Evolutionary conservation across 1,140 invertebrate species (phyloP), one percentile per base, ranked within the genome.

Genomic region (Zaprionus capensis): DNA sequence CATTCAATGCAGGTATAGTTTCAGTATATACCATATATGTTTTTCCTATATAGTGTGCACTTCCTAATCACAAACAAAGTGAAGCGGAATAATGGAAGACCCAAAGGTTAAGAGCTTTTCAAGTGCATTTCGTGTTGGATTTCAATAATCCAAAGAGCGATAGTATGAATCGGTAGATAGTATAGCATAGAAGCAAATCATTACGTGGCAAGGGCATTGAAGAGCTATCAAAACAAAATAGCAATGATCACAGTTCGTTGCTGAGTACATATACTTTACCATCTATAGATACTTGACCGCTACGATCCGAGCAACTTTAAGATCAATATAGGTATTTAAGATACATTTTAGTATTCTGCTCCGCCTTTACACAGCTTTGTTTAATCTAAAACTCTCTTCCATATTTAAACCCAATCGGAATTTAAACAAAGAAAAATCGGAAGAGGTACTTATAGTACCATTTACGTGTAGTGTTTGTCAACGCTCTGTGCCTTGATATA

Each of bases 61-160:
- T 24, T 51, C 17, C 5, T 51, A 22, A 51, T 22, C 20, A 24
- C 12, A 51, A 51, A 51, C 11, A 20, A 24, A 51, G 9, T 24
- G 17, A 17, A 46, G 14, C 20, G 20, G 46, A 49, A 49, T 49
- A 49, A 49, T 49, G 20, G 2, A 1, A 22, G 4, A 22, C 20
- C 4, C 20, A 24, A 24, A 14, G 46, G 46, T 51, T 51, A 51
- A 51, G 46, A 51, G 46, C 9, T 51, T 5, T 12, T 14, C 46
- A 51, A 51, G 20, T 51, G 46, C 46, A 51, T 22, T 49, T 49
- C 17, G 7, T 4, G 6, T 17, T 20, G 46, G 17, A 22, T 49
- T 49, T 49, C 20, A 51, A 51, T 51, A 51, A 51, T 24, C 46
- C 46, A 51, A 51, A 51, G 46, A 51, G 9, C 46, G 20, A 51